Evolutionary conservation across 2,888 invertebrate genomes (phyloP).

Genomic region (Zaprionus obscuricornis): DNA sequence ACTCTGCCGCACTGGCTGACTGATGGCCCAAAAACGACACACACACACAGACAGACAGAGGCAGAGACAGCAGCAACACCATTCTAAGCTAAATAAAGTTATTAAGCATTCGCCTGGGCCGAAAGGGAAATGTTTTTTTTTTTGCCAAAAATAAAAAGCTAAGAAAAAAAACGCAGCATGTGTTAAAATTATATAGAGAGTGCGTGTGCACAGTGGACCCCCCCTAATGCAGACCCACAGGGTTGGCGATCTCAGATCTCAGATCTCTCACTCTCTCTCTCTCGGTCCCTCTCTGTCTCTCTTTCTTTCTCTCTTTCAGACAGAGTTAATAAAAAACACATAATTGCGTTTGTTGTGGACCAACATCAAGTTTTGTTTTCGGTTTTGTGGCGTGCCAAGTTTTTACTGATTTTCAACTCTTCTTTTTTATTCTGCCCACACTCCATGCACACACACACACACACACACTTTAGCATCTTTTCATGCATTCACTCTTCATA

Average conservation of each 20-base stretch:
- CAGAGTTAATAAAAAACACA: constrained; percentile 76
- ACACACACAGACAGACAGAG: constrained; percentile 7
- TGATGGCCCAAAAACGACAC: constrained; percentile 43
- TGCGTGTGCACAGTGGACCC: constrained; percentile 73
- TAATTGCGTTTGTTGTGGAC: constrained; percentile 74
- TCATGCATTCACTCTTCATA: neutral
- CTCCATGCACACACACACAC: constrained; percentile 37
- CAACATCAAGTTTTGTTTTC: constrained; percentile 22
- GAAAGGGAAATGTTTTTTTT: constrained; percentile 62
- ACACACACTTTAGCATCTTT: too few species aligned
- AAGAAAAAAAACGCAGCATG: constrained; percentile 66
- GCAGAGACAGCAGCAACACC: constrained; percentile 19
- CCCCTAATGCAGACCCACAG: constrained; percentile 51
- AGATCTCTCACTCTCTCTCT: too few species aligned
- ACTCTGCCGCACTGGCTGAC: constrained; percentile 55
- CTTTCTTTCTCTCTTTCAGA: too few species aligned
- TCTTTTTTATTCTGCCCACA: constrained; percentile 54
- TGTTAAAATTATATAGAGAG: constrained; percentile 78
- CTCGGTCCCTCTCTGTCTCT: too few species aligned
- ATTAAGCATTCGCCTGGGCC: constrained; percentile 55
- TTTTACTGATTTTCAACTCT: constrained; percentile 11
- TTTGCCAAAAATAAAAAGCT: constrained; percentile 58
- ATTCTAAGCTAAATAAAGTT: constrained; percentile 75
- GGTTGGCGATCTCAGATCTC: too few species aligned
- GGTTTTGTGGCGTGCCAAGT: too few species aligned